phyloP scores from a whole-genome alignment of 2,113 vertebrate genomes.

The Camelus dromedarius region DNA sequence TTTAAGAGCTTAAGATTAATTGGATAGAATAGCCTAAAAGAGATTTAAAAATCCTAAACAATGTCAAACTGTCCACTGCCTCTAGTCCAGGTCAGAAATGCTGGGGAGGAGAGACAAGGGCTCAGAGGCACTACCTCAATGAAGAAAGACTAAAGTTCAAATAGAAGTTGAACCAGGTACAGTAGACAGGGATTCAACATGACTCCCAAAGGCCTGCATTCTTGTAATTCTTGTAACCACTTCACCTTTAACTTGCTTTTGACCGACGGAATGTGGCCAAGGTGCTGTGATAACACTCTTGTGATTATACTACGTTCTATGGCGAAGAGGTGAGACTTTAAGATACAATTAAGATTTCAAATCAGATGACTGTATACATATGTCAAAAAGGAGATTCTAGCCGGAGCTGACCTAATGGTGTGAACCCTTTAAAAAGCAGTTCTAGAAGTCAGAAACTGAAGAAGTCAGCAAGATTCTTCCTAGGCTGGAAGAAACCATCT shows the following conservation, averaged over 20 bases:
- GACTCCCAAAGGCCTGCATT: neutral
- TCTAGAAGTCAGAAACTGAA: neutral
- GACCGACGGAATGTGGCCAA: neutral
- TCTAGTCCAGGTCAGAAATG: neutral
- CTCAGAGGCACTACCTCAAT: neutral
- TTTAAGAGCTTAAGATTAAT: neutral
- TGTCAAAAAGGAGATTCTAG: neutral
- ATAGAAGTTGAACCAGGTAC: neutral
- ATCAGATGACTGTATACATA: neutral
- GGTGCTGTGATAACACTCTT: neutral
- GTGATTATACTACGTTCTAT: neutral
- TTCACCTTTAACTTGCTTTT: neutral
- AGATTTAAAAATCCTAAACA: neutral
- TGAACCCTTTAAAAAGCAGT: neutral
- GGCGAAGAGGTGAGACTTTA: neutral
- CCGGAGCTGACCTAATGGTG: neutral
- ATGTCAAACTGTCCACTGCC: neutral
- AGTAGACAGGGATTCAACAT: neutral
- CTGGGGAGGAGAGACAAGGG: neutral
- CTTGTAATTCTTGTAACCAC: neutral
- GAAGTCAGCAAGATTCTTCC: neutral
- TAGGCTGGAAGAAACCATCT: neutral
- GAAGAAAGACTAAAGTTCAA: neutral
- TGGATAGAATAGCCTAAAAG: neutral
- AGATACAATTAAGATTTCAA: neutral